phyloP scores from a whole-genome alignment of 2,113 vertebrate species.

The Prunella fulvescens region DNA sequence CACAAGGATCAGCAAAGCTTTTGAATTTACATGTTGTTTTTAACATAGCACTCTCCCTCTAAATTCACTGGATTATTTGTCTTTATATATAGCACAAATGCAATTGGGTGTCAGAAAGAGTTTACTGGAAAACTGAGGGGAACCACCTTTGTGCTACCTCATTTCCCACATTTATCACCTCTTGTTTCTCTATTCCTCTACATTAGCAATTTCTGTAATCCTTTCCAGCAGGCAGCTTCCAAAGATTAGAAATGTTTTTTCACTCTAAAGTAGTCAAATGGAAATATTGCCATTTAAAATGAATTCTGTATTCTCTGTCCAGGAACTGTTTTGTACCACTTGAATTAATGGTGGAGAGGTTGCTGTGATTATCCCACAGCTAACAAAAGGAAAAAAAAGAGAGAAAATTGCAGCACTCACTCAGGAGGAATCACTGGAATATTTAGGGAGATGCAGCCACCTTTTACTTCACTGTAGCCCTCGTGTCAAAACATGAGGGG shows the following conservation, averaged over 20 bases:
- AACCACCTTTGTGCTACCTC: not conserved
- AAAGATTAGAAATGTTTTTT: not conserved
- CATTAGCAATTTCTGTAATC: not conserved
- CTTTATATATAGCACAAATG: not conserved
- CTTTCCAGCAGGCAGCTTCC: not conserved
- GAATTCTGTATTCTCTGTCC: not conserved
- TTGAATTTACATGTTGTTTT: not conserved
- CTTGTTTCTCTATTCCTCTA: not conserved
- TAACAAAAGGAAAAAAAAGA: not conserved
- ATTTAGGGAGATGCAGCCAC: not conserved
- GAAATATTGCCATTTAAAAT: not conserved
- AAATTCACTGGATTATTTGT: not conserved
- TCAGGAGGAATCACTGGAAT: not conserved
- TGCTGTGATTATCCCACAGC: not conserved
- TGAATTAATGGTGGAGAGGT: not conserved
- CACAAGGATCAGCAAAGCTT: not conserved
- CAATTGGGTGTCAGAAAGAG: not conserved
- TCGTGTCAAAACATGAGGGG: not conserved
- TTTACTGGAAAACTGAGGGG: not conserved
- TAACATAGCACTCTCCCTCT: not conserved
- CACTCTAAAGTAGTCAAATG: not conserved
- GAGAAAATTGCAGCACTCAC: not conserved
- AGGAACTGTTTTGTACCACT: not conserved
- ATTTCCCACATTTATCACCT: not conserved
- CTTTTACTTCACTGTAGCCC: not conserved